Evolutionary conservation across 2,797 vertebrate genomes (phyloP), one percentile per base, ranked within the genome.

Genomic region (Spizella passerina): DNA sequence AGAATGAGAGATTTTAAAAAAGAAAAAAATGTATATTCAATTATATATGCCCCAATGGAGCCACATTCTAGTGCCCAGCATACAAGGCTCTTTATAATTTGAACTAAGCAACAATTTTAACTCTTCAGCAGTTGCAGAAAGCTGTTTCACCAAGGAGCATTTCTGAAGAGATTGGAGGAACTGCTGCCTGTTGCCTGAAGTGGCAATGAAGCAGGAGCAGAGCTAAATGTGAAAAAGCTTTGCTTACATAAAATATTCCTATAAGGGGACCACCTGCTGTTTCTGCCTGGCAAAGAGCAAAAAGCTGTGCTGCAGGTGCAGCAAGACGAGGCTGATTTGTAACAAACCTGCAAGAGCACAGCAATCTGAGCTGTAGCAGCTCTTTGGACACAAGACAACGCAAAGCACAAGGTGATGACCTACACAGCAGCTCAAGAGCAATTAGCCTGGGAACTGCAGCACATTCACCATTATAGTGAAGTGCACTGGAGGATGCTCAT

Each of bases 301-400:
- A 90, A 87, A 70, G 71, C 75, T 20, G 1, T 32, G 52, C 38
- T 76, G 84, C 93, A 95, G 88, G 82, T 89, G 94, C 79, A 84
- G 79, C 65, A 64, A 86, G 60, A 68, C 0, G 2, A 59, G 26
- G n/a, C 16, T 7, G 60, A 69, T 78, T 61, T 65, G 34, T 79
- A 65, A 91, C 61, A 91, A 93, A 95, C 68, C 82, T 86, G 85
- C 88, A 85, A 64, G 24, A 76, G 78, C 4, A 6, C 56, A 94
- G 76, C 36, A 91, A 44, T 17, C 57, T 27, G 87, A 11, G 5
- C 57, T 86, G 92, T 41, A 71, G 53, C 92, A 78, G 75, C 52
- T 83, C 91, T 93, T 93, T 36, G n/a, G 76, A 92, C 76, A 84
- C 22, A 72, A 93, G 92, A 96, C 71, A 95, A 94, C 97, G 80